phyloP scores from a whole-genome alignment of 2,888 invertebrate species.

The Andrena flavipes region DNA sequence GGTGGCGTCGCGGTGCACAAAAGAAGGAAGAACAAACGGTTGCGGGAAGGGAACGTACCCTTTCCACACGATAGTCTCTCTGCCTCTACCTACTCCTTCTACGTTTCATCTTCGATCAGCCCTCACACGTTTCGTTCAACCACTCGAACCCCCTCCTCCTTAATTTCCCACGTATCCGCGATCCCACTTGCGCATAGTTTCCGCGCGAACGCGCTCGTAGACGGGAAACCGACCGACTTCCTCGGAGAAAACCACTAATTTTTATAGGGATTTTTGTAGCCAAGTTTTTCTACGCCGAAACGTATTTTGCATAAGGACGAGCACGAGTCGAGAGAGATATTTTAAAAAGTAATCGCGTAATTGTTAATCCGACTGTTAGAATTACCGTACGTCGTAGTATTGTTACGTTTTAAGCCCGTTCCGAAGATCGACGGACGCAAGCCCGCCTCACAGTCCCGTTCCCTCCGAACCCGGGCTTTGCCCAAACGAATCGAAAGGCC shows the following conservation, averaged over 20 bases:
- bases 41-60: neutral
- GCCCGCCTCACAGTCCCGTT: conserved; percentile 3
- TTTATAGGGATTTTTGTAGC: conserved; percentile 42
- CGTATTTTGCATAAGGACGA: conserved; percentile 51
- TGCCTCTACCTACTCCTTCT: neutral
- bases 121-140: neutral
- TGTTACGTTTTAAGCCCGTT: conserved; percentile 51
- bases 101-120: neutral
- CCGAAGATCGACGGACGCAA: conserved; percentile 22
- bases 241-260: conserved; percentile 45
- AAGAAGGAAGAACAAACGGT: conserved; percentile 3
- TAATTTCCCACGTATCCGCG: neutral
- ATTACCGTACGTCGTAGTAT: conserved; percentile 48
- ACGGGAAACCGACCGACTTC: conserved; percentile 29
- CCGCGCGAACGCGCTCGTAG: neutral
- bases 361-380: conserved; percentile 56
- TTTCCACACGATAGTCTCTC: conserved; percentile 1
- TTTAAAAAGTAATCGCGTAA: conserved; percentile 47
- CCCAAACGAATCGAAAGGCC: neutral
- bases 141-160: neutral
- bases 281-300: conserved; percentile 52
- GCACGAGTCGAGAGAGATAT: conserved; percentile 56
- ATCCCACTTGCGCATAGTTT: conserved; percentile 10
- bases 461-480: neutral
- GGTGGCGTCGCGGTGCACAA: conserved; percentile 16